Evolutionary conservation across 2,888 invertebrate genomes (phyloP).

Genomic region (Catocala sponsa): DNA sequence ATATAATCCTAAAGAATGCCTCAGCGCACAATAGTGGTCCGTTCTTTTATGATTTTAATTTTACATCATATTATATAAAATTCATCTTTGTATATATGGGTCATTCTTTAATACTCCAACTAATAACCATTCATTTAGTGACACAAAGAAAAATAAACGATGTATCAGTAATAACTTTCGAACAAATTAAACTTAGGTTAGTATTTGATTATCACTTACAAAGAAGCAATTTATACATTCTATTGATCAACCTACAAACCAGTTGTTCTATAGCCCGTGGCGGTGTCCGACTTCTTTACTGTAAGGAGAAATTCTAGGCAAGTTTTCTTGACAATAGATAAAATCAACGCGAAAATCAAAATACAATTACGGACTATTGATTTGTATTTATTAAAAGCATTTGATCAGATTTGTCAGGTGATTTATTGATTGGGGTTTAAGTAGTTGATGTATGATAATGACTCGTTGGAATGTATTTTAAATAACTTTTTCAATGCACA

Average conservation of each 20-base stretch:
- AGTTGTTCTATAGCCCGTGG: constrained; percentile 39
- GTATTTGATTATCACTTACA: constrained; percentile 26
- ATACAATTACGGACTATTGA: constrained; percentile 31
- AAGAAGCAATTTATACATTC: constrained; percentile 31
- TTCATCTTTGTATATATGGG: too few relatives aligned
- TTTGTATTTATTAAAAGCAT: background rate
- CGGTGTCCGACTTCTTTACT: constrained; percentile 39
- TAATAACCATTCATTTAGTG: too few relatives aligned
- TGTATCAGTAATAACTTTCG: background rate
- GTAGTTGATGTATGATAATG: too few relatives aligned
- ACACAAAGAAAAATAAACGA: too few relatives aligned
- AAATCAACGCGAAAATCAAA: constrained; percentile 34
- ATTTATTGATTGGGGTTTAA: background rate
- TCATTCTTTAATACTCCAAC: too few relatives aligned
- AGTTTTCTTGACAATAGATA: constrained; percentile 41
- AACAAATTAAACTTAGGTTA: background rate
- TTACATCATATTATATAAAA: too few relatives aligned
- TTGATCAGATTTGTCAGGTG: background rate
- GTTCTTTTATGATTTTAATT: too few relatives aligned
- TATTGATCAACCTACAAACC: constrained; percentile 28
- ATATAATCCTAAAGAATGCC: background rate
- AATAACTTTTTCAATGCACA: too few relatives aligned
- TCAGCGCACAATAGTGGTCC: background rate
- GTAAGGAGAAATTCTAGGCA: constrained; percentile 40
- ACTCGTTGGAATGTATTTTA: too few relatives aligned